phyloP scores from a whole-genome alignment of 2,113 vertebrate genomes.

The Lota lota region DNA sequence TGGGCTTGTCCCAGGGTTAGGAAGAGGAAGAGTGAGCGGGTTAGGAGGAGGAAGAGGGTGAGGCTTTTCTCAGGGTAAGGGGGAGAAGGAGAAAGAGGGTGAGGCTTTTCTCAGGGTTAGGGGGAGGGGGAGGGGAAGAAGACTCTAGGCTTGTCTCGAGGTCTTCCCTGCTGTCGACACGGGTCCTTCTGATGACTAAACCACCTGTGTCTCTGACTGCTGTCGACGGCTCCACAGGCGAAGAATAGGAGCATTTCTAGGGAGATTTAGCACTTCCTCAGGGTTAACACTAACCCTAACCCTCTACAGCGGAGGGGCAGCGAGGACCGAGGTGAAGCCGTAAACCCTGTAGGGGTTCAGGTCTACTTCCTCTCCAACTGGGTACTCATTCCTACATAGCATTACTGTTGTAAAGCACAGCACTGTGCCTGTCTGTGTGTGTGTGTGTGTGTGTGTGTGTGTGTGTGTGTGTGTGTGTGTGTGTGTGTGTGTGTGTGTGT shows the following conservation, averaged over 20 bases:
- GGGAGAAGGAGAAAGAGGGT: no score
- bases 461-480: neutral
- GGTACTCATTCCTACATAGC: slow-evolving; percentile 31
- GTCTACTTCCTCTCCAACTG: neutral
- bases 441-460: slow-evolving; percentile 11
- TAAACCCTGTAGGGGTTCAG: neutral
- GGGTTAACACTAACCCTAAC: slow-evolving; percentile 29
- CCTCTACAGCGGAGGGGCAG: slow-evolving; percentile 39
- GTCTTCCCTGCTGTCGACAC: slow-evolving; percentile 11
- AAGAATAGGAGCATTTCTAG: slow-evolving; percentile 34
- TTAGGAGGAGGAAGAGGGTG: no score
- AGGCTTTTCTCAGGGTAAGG: no score
- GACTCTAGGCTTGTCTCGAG: no score
- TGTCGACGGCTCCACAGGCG: slow-evolving; percentile 48
- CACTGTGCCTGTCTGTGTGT: slow-evolving; percentile 3
- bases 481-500: slow-evolving; percentile 1
- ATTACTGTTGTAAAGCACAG: slow-evolving; percentile 31
- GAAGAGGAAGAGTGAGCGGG: no score
- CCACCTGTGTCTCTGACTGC: slow-evolving; percentile 54
- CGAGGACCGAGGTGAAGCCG: no score
- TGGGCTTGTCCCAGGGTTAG: no score
- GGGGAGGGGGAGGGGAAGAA: no score
- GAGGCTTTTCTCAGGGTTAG: no score
- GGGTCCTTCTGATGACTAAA: slow-evolving; percentile 47
- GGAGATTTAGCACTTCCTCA: slow-evolving; percentile 35